A percentile compares a stretch with the other conserved stretches of the same genome.
Evolutionary conservation across 2,797 vertebrate species (phyloP).

Genomic region (Oophaga sylvatica): DNA sequence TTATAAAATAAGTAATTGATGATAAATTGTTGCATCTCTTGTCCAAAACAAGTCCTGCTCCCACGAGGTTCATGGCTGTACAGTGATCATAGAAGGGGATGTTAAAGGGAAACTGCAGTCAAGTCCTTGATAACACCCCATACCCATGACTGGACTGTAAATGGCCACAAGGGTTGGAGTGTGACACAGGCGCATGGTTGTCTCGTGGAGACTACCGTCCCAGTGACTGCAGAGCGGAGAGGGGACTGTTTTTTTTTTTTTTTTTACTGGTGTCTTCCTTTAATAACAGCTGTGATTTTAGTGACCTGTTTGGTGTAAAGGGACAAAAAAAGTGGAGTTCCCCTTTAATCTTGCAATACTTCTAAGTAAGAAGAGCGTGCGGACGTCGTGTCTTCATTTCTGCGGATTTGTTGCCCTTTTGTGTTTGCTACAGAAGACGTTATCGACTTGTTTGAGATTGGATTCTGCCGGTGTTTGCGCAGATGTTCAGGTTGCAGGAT

Average conservation of each 20-base stretch:
- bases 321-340: not conserved
- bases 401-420: conserved; percentile 1
- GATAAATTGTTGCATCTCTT: not conserved
- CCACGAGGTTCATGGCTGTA: not conserved
- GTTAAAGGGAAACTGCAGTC: not conserved
- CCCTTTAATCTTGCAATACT: not conserved
- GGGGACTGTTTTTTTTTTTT: no score
- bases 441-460: conserved; percentile 38
- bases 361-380: not conserved
- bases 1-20: conserved; percentile 12
- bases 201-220: no score
- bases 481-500: conserved; percentile 27
- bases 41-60: no score
- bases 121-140: no score
- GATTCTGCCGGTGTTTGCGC: conserved; percentile 22
- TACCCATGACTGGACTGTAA: no score
- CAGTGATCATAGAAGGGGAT: not conserved
- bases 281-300: no score
- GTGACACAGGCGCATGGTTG: not conserved
- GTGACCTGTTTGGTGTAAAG: not conserved
- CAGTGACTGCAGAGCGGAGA: no score
- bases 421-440: not conserved
- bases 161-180: not conserved
- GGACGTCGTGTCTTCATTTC: not conserved
- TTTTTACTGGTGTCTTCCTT: not conserved